Percentiles rank a stretch among this genome's conserved stretches.
phyloP scores from a whole-genome alignment of 2,113 vertebrate species.

The Pteropus alecto region DNA sequence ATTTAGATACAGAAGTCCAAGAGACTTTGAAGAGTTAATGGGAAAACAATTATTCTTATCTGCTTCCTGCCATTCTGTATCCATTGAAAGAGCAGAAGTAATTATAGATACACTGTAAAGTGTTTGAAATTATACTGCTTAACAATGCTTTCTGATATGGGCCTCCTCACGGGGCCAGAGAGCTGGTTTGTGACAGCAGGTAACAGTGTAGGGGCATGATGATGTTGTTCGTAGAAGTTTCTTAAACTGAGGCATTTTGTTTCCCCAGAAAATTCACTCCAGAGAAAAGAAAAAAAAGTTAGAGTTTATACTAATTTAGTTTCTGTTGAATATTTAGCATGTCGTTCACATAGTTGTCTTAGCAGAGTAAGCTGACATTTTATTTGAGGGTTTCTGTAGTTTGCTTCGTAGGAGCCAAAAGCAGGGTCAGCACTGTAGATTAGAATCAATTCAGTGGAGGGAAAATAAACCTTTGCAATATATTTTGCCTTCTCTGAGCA shows the following conservation, averaged over 20 bases:
- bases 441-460: constrained; percentile 66
- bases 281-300: not conserved
- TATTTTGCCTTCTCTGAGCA: constrained; percentile 57
- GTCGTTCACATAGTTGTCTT: constrained; percentile 33
- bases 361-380: not conserved
- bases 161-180: not conserved
- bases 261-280: not conserved
- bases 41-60: constrained; percentile 50
- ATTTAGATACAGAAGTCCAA: not conserved
- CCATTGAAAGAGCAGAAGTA: constrained; percentile 38
- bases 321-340: constrained; percentile 45
- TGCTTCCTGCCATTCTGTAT: constrained; percentile 40
- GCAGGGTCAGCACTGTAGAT: constrained; percentile 58
- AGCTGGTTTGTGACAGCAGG: not conserved
- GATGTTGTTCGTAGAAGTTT: not conserved
- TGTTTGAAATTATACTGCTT: constrained; percentile 31
- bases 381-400: constrained; percentile 47
- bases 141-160: not conserved
- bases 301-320: constrained; percentile 3
- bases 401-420: constrained; percentile 47
- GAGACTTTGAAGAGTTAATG: not conserved
- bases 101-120: constrained; percentile 25
- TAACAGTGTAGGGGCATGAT: too few relatives aligned
- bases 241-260: not conserved
- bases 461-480: constrained; percentile 59